Evolutionary conservation across 1,140 invertebrate genomes (phyloP).

Genomic region (Pogonus chalceus): DNA sequence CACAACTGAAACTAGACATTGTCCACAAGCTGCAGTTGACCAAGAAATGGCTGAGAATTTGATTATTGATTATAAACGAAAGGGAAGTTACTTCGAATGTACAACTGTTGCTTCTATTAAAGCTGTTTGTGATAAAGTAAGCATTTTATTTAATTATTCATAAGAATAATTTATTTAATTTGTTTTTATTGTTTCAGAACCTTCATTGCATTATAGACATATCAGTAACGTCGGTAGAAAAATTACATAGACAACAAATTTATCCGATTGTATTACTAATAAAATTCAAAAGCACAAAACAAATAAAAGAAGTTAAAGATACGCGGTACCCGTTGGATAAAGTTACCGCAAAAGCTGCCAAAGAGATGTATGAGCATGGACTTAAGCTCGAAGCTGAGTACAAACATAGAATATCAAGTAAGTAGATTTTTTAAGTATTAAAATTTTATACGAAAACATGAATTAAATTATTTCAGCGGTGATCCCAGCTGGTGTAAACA

Average conservation of each 20-base stretch:
- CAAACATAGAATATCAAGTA: slow-evolving; percentile 82
- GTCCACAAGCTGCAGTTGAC: slow-evolving; percentile 62
- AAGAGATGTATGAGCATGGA: slow-evolving; percentile 92
- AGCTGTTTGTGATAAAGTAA: slow-evolving; percentile 79
- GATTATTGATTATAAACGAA: slow-evolving; percentile 75
- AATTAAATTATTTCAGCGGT: slow-evolving; percentile 52
- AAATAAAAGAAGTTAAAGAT: slow-evolving; percentile 89
- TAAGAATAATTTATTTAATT: too few relatives aligned
- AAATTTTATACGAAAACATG: background rate
- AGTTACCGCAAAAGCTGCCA: slow-evolving; percentile 86
- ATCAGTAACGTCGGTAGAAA: slow-evolving; percentile 78
- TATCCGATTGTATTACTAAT: slow-evolving; percentile 92
- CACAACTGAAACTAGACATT: slow-evolving; percentile 65
- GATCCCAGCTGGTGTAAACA: slow-evolving; percentile 83
- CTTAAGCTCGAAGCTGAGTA: slow-evolving; percentile 86
- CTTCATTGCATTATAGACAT: slow-evolving; percentile 88
- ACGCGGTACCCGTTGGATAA: slow-evolving; percentile 79
- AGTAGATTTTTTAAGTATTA: slow-evolving; percentile 18
- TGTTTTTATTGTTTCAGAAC: slow-evolving; percentile 46
- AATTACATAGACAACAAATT: slow-evolving; percentile 82
- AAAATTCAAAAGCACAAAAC: slow-evolving; percentile 92
- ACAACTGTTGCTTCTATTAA: slow-evolving; percentile 73
- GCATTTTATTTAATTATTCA: too few relatives aligned
- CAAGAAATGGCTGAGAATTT: slow-evolving; percentile 65
- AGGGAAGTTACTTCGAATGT: slow-evolving; percentile 79